A percentile compares a stretch with the other conserved stretches of the same genome.
phyloP scores from a whole-genome alignment of 2,797 vertebrate genomes.

The Cirrhinus molitorella region DNA sequence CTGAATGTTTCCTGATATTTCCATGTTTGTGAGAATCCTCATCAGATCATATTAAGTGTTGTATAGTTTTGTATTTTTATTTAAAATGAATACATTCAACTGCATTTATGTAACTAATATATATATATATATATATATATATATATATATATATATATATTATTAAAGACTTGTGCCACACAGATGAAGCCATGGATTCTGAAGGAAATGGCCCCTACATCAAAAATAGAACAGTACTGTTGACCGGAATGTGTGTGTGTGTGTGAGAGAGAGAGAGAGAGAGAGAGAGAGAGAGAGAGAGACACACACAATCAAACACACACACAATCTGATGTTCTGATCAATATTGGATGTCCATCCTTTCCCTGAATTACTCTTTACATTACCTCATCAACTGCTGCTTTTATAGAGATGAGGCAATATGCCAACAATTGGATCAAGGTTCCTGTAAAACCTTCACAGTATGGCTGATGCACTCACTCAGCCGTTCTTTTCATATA shows the following conservation, averaged over 20 bases:
- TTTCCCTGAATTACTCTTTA: conserved; percentile 26
- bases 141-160: too few species aligned
- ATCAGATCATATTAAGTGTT: not conserved
- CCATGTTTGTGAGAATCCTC: not conserved
- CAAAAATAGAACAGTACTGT: not conserved
- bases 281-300: too few species aligned
- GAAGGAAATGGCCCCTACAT: not conserved
- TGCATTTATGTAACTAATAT: not conserved
- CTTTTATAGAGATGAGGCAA: conserved; percentile 54
- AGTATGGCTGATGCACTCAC: conserved; percentile 44
- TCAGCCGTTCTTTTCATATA: conserved; percentile 11
- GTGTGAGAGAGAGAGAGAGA: too few species aligned
- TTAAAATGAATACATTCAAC: not conserved
- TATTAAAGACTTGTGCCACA: not conserved
- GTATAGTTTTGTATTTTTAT: not conserved
- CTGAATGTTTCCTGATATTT: not conserved
- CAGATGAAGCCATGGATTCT: not conserved
- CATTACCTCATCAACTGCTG: conserved; percentile 45
- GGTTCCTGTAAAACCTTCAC: conserved; percentile 50
- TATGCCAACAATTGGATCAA: conserved; percentile 55
- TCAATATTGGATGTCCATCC: conserved; percentile 48
- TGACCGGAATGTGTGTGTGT: conserved; percentile 34
- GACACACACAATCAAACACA: not conserved
- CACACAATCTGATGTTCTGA: not conserved
- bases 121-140: too few species aligned